Percentiles rank a stretch among this genome's conserved stretches.
Conservation (phyloP, 2,888 invertebrate genomes). For the Hipparchia semele region DNA sequence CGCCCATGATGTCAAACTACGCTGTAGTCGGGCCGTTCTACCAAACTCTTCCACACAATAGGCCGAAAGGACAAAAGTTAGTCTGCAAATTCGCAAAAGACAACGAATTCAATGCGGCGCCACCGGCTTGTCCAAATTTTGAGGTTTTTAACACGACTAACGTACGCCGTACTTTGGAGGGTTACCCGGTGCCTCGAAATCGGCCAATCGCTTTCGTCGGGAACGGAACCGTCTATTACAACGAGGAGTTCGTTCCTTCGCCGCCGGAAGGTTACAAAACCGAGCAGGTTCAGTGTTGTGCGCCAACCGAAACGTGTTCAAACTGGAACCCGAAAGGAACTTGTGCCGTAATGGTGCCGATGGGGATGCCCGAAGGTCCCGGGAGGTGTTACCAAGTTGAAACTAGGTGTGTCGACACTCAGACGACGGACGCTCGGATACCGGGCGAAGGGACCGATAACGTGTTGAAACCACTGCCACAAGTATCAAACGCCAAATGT, state of each 20-base stretch:
- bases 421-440: constrained; percentile 80
- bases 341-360: constrained; percentile 79
- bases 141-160: constrained; percentile 77
- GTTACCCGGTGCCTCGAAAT: constrained; percentile 86
- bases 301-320: constrained; percentile 70
- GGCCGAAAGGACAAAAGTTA: constrained; percentile 82
- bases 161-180: constrained; percentile 90
- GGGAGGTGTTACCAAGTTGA: constrained; percentile 80
- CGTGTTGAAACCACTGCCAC: constrained; percentile 70
- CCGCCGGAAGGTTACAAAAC: constrained; percentile 88
- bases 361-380: constrained; percentile 71
- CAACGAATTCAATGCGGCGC: constrained; percentile 72
- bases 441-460: constrained; percentile 69
- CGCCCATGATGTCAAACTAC: constrained; percentile 74
- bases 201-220: constrained; percentile 78
- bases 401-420: constrained; percentile 84
- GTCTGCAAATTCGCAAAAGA: constrained; percentile 79
- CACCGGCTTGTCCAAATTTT: constrained; percentile 68
- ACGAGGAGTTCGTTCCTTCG: constrained; percentile 85
- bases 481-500: constrained; percentile 76
- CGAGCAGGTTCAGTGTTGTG: constrained; percentile 78
- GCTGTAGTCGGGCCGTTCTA: constrained; percentile 83
- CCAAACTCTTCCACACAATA: constrained; percentile 90
- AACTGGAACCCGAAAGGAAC: constrained; percentile 80
- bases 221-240: constrained; percentile 75